Evolutionary conservation across 2,888 invertebrate species (phyloP).

Genomic region (Cephus nigrinus): DNA sequence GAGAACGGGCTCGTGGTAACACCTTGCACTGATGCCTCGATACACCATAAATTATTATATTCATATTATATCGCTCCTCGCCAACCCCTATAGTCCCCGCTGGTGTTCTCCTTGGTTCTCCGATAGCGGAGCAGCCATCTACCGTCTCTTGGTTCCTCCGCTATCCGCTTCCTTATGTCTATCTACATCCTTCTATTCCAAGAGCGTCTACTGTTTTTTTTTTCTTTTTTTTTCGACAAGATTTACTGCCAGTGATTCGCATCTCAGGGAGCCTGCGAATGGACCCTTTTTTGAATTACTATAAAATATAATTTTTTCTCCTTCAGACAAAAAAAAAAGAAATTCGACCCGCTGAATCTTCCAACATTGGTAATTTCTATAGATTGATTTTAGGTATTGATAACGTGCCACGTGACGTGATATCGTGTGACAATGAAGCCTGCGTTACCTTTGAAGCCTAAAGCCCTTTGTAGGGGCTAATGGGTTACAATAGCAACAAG

Average conservation of each 20-base stretch:
- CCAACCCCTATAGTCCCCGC: slow-evolving; percentile 13
- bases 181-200: slow-evolving; percentile 15
- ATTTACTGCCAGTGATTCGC: slow-evolving; percentile 46
- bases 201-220: slow-evolving; percentile 35
- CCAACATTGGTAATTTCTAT: background rate
- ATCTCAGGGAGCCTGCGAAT: background rate
- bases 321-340: background rate
- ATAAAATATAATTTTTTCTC: background rate
- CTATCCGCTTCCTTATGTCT: slow-evolving; percentile 7
- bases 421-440: background rate
- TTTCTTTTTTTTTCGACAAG: slow-evolving; percentile 32
- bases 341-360: background rate
- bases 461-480: background rate
- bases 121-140: background rate
- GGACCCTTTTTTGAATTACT: background rate
- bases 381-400: background rate
- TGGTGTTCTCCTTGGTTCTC: slow-evolving; percentile 11
- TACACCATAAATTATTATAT: slow-evolving; percentile 57
- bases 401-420: background rate
- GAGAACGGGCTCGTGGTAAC: slow-evolving; percentile 44
- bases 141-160: slow-evolving; percentile 3
- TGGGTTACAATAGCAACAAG: slow-evolving; percentile 10
- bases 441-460: background rate
- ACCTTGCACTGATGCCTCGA: slow-evolving; percentile 56
- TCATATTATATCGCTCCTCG: slow-evolving; percentile 43